These are phyloP conservation scores for Callipepla californica DNA, from an alignment of 2,113 vertebrate species.

Conservation along the genomic window DNA sequence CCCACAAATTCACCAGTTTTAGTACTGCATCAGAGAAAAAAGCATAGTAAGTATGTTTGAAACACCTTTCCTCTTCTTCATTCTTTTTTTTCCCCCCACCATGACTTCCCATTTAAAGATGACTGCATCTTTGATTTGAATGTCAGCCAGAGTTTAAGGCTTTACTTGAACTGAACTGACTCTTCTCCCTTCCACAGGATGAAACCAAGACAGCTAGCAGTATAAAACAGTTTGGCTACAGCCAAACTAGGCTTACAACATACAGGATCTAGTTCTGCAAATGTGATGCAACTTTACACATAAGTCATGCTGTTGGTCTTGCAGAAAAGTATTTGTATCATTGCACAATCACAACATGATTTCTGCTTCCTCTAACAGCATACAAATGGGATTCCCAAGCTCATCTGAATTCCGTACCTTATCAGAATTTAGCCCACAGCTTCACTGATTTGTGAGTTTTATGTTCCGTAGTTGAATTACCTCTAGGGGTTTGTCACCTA, in stretches of 20 bases:
- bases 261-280: background rate
- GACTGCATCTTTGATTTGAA: background rate
- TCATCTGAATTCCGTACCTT: conserved; percentile 42
- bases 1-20: background rate
- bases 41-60: background rate
- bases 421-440: conserved; percentile 39
- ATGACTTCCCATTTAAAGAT: background rate
- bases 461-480: conserved; percentile 54
- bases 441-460: conserved; percentile 50
- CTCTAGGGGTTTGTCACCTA: conserved; percentile 63
- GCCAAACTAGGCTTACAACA: background rate
- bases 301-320: background rate
- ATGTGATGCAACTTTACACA: background rate
- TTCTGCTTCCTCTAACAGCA: conserved; percentile 15
- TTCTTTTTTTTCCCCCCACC: no score
- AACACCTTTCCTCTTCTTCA: background rate
- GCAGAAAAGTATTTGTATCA: background rate
- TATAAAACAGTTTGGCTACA: background rate
- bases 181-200: background rate
- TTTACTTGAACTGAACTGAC: conserved; percentile 6
- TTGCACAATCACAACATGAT: background rate
- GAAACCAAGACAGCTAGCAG: background rate
- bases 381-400: background rate
- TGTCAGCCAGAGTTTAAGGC: background rate
- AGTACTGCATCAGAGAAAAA: background rate